Percentiles rank a stretch among this genome's conserved stretches.
phyloP scores from a whole-genome alignment of 1,140 invertebrate genomes.

The Drosophila insularis region DNA sequence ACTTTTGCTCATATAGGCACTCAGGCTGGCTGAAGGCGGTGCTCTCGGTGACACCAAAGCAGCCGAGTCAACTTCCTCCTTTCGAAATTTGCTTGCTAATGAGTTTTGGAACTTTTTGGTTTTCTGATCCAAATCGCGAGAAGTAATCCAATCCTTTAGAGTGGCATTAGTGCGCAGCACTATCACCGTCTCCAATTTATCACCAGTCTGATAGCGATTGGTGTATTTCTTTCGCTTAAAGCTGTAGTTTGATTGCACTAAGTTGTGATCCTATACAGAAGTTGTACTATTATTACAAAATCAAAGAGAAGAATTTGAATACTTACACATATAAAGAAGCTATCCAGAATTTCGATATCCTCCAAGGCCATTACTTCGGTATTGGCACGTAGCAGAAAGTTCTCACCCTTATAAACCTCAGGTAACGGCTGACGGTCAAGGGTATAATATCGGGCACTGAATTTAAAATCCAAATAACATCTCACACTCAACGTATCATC shows the following conservation, averaged over 20 bases:
- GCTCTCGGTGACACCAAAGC: neutral
- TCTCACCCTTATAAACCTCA: conserved; percentile 75
- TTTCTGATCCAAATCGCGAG: conserved; percentile 66
- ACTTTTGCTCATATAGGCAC: conserved; percentile 65
- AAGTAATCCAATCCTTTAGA: conserved; percentile 62
- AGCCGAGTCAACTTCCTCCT: conserved; percentile 18
- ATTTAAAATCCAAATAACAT: conserved; percentile 73
- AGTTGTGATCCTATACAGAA: conserved; percentile 71
- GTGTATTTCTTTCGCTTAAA: conserved; percentile 81
- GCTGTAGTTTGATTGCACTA: conserved; percentile 82
- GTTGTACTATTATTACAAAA: no score
- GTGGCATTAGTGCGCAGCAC: conserved; percentile 74
- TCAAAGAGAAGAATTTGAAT: neutral
- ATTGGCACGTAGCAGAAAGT: conserved; percentile 76
- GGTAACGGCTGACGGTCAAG: conserved; percentile 65
- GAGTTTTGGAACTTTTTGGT: conserved; percentile 54
- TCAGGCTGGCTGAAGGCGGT: conserved; percentile 23
- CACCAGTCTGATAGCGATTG: conserved; percentile 64
- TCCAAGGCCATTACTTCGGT: conserved; percentile 65
- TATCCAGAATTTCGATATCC: conserved; percentile 79
- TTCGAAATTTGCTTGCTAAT: conserved; percentile 50
- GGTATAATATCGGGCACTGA: conserved; percentile 72
- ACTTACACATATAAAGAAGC: conserved; percentile 82
- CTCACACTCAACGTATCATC: conserved; percentile 65
- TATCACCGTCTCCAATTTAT: conserved; percentile 78